phyloP scores from a whole-genome alignment of 2,797 vertebrate genomes.

The Halcyon leucocephala region DNA sequence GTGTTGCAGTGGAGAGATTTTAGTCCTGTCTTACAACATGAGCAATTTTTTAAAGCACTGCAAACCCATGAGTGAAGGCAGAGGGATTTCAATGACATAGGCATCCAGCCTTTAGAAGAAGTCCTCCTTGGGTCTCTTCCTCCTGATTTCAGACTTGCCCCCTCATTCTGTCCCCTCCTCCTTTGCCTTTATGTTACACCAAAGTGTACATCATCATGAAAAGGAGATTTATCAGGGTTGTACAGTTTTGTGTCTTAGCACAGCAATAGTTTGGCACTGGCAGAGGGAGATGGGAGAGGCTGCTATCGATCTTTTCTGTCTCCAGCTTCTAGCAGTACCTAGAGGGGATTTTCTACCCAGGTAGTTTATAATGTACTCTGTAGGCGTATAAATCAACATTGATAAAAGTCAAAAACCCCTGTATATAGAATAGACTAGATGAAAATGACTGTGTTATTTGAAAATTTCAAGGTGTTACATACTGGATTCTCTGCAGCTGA shows the following conservation, averaged over 20 bases:
- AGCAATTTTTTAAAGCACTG: background rate
- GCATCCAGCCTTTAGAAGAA: background rate
- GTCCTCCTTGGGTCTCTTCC: background rate
- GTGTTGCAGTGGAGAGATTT: background rate
- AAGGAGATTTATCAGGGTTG: background rate
- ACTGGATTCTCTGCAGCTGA: background rate
- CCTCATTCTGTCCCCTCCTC: background rate
- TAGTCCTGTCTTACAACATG: background rate
- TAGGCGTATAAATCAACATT: slow-evolving; percentile 2
- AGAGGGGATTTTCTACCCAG: background rate
- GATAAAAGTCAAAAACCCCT: slow-evolving; percentile 3
- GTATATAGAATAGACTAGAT: background rate
- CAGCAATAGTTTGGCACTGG: background rate
- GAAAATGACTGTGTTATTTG: background rate
- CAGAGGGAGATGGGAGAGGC: background rate
- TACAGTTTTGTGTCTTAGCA: background rate
- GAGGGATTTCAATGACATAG: background rate
- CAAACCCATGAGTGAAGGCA: background rate
- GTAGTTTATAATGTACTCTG: background rate
- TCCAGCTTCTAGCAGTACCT: background rate
- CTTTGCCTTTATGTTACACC: background rate
- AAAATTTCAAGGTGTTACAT: background rate
- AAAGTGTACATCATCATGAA: background rate
- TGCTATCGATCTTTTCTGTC: background rate
- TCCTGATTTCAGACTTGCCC: background rate